Evolutionary conservation across 2,797 vertebrate species (phyloP).

Genomic region (Enteromius unitaeniatus): DNA sequence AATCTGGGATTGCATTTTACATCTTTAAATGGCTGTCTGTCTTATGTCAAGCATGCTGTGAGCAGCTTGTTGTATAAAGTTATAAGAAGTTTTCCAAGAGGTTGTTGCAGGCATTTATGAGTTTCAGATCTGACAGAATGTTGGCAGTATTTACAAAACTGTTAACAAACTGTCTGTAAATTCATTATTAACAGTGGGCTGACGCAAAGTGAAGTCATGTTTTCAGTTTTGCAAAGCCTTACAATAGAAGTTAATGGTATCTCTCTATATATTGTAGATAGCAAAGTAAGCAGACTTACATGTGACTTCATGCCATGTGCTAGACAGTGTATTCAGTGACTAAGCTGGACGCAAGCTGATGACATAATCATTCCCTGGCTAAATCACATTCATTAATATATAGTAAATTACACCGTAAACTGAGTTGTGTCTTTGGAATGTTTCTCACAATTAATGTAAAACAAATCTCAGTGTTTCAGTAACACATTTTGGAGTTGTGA

Average conservation of each 20-base stretch:
- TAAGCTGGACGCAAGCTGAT: neutral
- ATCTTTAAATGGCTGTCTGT: neutral
- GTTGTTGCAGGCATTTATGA: constrained; percentile 4
- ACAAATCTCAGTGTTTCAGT: neutral
- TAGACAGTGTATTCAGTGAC: neutral
- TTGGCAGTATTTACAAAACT: neutral
- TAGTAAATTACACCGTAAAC: neutral
- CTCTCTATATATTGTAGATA: neutral
- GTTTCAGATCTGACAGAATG: neutral
- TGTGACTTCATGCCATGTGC: constrained; percentile 7
- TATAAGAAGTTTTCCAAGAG: neutral
- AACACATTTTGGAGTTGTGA: neutral
- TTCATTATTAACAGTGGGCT: neutral
- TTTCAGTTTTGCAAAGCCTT: neutral
- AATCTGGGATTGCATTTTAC: constrained; percentile 20
- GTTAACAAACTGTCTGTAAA: neutral
- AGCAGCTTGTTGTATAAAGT: neutral
- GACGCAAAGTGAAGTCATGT: neutral
- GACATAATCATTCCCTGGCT: constrained; percentile 18
- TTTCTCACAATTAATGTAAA: neutral
- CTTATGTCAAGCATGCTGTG: constrained; percentile 16
- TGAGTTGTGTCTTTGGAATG: neutral
- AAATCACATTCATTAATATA: constrained; percentile 1
- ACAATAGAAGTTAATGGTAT: neutral
- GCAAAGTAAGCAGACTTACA: neutral